Evolutionary conservation across 2,888 invertebrate genomes (phyloP), one percentile per base, ranked within the genome.

Genomic region (Ryuthela nishihirai): DNA sequence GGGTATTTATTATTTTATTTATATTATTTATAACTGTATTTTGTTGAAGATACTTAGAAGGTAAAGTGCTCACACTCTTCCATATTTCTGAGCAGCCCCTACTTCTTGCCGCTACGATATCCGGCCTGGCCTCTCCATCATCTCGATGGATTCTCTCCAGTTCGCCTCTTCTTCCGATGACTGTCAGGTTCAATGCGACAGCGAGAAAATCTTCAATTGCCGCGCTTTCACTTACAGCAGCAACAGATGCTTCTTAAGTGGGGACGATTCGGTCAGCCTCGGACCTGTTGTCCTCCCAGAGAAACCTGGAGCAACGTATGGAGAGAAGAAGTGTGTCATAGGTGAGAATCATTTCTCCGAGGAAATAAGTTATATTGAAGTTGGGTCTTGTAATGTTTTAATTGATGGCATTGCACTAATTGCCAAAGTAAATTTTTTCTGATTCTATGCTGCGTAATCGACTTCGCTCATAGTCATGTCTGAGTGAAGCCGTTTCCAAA

Each of bases 231-330:
- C 74, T 6, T 75, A 71, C 63, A 70, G 72, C 34, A 70, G 69
- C 21, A 73, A 73, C 62, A 69, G 73, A 2, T 77, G 76, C 65
- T 75, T 75, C 64, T 66, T 77, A 44, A 75, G 75, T 62, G 76
- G 75, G 0, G 77, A 76, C 63, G 76, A 77, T 62, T 71, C 74
- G 1, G 68, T 73, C 32, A 74, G 73, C 26, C 67, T 73, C 20
- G 72, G 64, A 10, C 58, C 70, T 61, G 71, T 71, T 54, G 71
- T 71, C 15, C 60, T 73, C 2, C 67, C 62, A 43, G 50, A 56
- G 32, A 62, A 54, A 52, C 65, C 35, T 36, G 65, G 55, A 40
- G 49, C 61, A 36, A 63, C 64, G 4, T 73, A 73, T 61, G 74
- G 73, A 2, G 75, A 75, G 65, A 74, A 74, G 65, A 72, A 73